Evolutionary conservation across 1,140 invertebrate species (phyloP), one percentile per base, ranked within the genome.

Genomic region (Pissodes strobi): DNA sequence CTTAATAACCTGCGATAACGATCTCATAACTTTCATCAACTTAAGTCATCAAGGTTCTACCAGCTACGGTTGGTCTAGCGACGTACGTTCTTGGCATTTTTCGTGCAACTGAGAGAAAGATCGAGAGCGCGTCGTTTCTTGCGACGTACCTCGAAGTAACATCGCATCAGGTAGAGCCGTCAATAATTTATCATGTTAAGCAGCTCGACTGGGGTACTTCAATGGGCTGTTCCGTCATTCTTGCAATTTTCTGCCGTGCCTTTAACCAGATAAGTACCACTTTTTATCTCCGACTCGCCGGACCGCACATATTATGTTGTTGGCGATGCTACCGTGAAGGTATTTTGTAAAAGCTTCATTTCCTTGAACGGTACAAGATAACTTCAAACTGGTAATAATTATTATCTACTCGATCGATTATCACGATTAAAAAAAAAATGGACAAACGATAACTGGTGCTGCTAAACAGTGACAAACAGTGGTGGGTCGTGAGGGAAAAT

Each of bases 221-320:
- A 58, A 58, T 58, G 55, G 55, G 55, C 17, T 46, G 55, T 58
- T 58, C 55, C 55, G 55, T 58, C 55, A 58, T 58, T 58, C 55
- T 46, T 58, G 55, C 55, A 58, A 58, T 58, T 58, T 27, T 58
- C 55, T 27, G 19, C 55, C 23, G 55, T 58, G 43, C 22, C 43
- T 46, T 58, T 58, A 58, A 58, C 55, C 55, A 58, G 55, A 58
- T 58, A 58, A 58, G 55, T 46, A 58, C 55, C 55, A 58, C 39
- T 58, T 58, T 58, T 58, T 58, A 58, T 58, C 39, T 38, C 52
- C 30, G 55, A 12, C 30, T 23, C 55, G 21, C 5, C 27, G 25
- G 55, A 58, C 55, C 55, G 39, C 55, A 58, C 55, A 58, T 58
- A 19, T n/a, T 58, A 41, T 58, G 4, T n/a, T n/a, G n/a, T 19